Base-by-base conservation (phyloP, 2,888 invertebrate genomes). In the Agrochola lychnidis region DNA sequence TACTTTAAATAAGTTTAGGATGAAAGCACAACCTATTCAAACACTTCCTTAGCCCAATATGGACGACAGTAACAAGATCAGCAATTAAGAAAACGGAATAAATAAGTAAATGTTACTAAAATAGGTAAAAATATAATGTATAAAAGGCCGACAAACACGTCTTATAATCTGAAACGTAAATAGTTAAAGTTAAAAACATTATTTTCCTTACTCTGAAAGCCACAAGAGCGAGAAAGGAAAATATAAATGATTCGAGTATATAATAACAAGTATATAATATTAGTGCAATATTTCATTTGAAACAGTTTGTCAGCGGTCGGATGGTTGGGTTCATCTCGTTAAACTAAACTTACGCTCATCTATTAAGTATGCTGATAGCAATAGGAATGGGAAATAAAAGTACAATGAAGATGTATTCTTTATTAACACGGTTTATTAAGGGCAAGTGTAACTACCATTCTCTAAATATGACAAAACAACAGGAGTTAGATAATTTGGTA, bases 401-500 rank as follows among this genome's bases (percentile, higher is more conserved):
- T 14, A 51, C 9, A 51, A 36, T 57, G 5, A 14, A 51, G 9
- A 56, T 48, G 14, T 22, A 25, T 9, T 36, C 4, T 82, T 51
- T 76, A 67, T 67, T 62, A 30, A 10, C 14, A 48, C 22, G 3
- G 10, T 61, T 64, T 6, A 56, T 78, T 63, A 89, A 12, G 78
- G 61, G 25, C 90, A 91, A 25, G 61, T 63, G 68, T 88, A 86
- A 19, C 7, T 63, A 14, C 85, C 85, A 19, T 63, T 86, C 7
- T 89, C 75, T 14, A 91, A 62, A 48, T 74, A 73, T 3, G 86
- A 79, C 42, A 89, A 74, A 63, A 91, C 76, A 48, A 87, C 83
- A 16, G 90, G 89, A 3, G 90, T 91, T 68, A 92, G 61, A 48
- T 85, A 87, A 56, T 86, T 91, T 0, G 82, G 81, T 53, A 92